phyloP scores from a whole-genome alignment of 2,797 vertebrate genomes.

The Lutjanus argentimaculatus region DNA sequence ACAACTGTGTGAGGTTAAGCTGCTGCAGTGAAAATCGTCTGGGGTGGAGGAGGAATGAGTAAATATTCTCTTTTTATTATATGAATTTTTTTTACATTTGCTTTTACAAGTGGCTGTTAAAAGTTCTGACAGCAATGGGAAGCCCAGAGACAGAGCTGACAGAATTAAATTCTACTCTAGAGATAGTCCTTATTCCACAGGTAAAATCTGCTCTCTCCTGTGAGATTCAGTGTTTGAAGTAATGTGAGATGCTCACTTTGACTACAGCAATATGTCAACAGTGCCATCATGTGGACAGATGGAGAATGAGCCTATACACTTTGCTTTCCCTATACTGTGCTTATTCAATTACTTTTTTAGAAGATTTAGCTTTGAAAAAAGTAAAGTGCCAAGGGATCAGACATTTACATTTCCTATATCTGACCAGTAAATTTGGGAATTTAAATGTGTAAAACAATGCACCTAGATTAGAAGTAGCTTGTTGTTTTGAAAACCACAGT shows the following conservation, averaged over 20 bases:
- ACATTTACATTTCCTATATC: no score
- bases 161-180: not conserved
- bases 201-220: not conserved
- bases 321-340: not conserved
- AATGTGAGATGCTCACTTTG: not conserved
- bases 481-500: no score
- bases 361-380: no score
- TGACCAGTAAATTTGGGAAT: no score
- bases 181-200: not conserved
- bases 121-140: not conserved
- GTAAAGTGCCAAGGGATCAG: no score
- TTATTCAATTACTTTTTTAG: no score
- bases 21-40: not conserved
- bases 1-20: not conserved
- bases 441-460: no score
- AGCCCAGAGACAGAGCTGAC: not conserved
- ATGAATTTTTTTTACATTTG: not conserved
- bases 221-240: conserved; percentile 3
- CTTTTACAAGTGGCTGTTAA: not conserved
- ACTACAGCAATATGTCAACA: conserved; percentile 28
- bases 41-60: not conserved
- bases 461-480: no score
- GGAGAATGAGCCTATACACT: not conserved
- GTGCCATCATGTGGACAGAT: conserved; percentile 70
- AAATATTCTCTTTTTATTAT: not conserved